Evolutionary conservation across 1,140 invertebrate species (phyloP).

Genomic region (Aphelinus certus): DNA sequence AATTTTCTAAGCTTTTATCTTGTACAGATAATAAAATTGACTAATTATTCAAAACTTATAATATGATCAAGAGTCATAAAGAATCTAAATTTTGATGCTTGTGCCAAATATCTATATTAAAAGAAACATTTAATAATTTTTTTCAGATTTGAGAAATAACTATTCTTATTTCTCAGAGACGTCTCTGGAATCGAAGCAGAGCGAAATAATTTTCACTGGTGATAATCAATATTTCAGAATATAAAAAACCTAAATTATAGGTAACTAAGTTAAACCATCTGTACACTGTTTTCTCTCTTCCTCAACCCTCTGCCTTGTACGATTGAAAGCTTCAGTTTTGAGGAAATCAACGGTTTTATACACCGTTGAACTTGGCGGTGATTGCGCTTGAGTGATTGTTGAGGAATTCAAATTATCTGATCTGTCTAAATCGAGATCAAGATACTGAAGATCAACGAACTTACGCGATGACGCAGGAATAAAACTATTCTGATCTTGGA

Average conservation of each 20-base stretch:
- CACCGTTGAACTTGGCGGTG: conserved; percentile 71
- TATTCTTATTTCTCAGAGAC: no score
- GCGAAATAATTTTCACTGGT: neutral
- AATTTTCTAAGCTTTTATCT: no score
- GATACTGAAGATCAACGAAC: conserved; percentile 70
- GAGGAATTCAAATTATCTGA: conserved; percentile 53
- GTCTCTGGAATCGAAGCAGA: no score
- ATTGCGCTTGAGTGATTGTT: conserved; percentile 54
- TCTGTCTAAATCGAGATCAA: conserved; percentile 77
- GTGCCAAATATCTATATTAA: no score
- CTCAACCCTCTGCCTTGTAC: conserved; percentile 84
- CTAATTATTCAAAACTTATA: no score
- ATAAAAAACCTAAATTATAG: neutral
- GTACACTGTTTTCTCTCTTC: conserved; percentile 66
- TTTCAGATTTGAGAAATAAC: no score
- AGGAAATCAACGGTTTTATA: conserved; percentile 92
- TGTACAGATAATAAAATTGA: no score
- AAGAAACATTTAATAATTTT: no score
- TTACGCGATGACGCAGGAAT: conserved; percentile 55
- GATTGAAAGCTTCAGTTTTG: conserved; percentile 90
- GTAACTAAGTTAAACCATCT: conserved; percentile 56
- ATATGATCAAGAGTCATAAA: no score
- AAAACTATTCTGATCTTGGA: conserved; percentile 59
- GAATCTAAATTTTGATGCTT: no score
- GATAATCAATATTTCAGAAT: neutral